These are phyloP conservation scores for Gila orcuttii DNA, from an alignment of 2,113 vertebrate species.

Conservation along the genomic window DNA sequence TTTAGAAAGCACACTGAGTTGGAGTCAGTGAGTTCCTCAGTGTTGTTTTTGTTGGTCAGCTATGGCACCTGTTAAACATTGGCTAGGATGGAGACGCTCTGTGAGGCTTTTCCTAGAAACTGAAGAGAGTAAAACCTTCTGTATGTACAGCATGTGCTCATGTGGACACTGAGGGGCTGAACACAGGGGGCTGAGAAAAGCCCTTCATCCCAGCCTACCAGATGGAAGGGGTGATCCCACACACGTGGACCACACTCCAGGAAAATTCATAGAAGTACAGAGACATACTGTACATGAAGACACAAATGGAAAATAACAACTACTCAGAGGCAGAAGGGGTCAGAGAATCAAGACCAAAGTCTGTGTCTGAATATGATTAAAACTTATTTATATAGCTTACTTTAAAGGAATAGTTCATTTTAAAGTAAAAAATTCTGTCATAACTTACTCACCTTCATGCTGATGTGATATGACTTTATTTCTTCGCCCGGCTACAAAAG, in stretches of 20 bases:
- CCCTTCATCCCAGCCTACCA: not conserved
- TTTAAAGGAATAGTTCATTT: not conserved
- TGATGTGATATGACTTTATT: not conserved
- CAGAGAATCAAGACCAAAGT: not conserved
- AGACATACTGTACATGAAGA: constrained; percentile 33
- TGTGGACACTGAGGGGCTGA: not conserved
- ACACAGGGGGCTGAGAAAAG: not conserved
- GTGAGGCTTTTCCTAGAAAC: constrained; percentile 43
- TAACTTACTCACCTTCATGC: not conserved
- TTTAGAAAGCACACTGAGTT: not conserved
- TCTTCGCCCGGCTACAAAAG: not conserved
- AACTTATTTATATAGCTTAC: not conserved
- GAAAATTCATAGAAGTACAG: constrained; percentile 25
- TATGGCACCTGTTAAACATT: constrained; percentile 56
- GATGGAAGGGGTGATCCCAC: not conserved
- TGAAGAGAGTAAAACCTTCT: constrained; percentile 20
- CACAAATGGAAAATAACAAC: constrained; percentile 4
- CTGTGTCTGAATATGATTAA: not conserved
- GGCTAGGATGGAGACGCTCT: constrained; percentile 4
- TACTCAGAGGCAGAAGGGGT: not conserved
- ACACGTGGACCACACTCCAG: constrained; percentile 25
- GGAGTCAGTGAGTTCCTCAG: not conserved
- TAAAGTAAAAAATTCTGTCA: not conserved
- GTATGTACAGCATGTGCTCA: not conserved
- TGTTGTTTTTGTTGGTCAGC: constrained; percentile 30